phyloP scores from a whole-genome alignment of 2,888 invertebrate genomes.

The Brachynemurus nebulosus region DNA sequence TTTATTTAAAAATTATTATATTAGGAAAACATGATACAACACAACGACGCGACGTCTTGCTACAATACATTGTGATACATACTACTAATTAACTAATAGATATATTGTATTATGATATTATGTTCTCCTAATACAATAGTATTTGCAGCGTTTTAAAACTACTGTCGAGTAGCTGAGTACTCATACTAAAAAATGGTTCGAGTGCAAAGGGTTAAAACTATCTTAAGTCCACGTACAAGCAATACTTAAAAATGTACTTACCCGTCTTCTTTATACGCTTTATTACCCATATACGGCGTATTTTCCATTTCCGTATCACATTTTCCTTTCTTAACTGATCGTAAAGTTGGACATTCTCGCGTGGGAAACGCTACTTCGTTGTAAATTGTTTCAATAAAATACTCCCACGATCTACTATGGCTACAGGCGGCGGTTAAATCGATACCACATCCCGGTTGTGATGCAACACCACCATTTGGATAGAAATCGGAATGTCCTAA shows the following conservation, averaged over 20 bases:
- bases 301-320: slow-evolving; percentile 18
- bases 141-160: too few species aligned
- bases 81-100: too few species aligned
- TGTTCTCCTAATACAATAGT: too few species aligned
- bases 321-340: slow-evolving; percentile 21
- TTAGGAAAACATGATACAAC: too few species aligned
- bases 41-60: too few species aligned
- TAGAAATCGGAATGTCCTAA: slow-evolving; percentile 32
- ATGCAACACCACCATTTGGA: slow-evolving; percentile 30
- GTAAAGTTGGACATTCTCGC: slow-evolving; percentile 24
- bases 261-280: slow-evolving; percentile 22
- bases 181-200: too few species aligned
- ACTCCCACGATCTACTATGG: slow-evolving; percentile 27
- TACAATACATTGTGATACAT: too few species aligned
- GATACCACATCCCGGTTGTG: slow-evolving; percentile 29
- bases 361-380: slow-evolving; percentile 22
- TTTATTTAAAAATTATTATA: too few species aligned
- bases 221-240: too few species aligned
- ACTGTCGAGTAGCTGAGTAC: too few species aligned
- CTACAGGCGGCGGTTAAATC: slow-evolving; percentile 24
- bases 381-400: slow-evolving; percentile 27
- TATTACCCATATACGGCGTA: slow-evolving; percentile 25
- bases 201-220: too few species aligned
- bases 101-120: too few species aligned
- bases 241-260: neutral